phyloP scores from a whole-genome alignment of 2,113 vertebrate genomes.

The Bothrops jararaca region DNA sequence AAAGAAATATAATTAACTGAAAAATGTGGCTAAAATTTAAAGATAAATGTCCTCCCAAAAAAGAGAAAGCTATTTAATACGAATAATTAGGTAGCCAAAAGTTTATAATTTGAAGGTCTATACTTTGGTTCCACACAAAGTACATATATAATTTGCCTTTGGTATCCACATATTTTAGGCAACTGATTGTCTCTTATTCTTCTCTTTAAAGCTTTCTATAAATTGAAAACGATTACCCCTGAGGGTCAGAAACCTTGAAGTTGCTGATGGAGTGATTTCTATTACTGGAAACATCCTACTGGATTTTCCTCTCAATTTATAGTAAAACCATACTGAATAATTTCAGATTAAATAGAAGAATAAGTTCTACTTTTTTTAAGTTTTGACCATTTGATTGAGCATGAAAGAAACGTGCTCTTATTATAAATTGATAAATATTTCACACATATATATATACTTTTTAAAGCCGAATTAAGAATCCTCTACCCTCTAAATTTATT shows the following conservation, averaged over 20 bases:
- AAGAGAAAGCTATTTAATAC: not conserved
- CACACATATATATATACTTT: not conserved
- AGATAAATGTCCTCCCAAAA: not conserved
- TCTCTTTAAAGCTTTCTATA: not conserved
- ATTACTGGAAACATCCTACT: not conserved
- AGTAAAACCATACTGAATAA: not conserved
- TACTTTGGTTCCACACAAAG: not conserved
- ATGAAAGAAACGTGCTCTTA: not conserved
- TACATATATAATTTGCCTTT: not conserved
- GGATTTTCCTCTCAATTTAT: not conserved
- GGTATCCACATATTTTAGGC: not conserved
- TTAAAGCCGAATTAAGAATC: not conserved
- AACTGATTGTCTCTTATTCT: not conserved
- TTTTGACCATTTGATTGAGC: not conserved
- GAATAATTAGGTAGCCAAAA: not conserved
- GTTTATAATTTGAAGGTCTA: not conserved
- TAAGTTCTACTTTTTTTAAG: not conserved
- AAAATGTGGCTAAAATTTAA: constrained; percentile 40
- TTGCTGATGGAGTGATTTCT: not conserved
- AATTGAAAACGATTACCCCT: not conserved
- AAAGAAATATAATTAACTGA: constrained; percentile 67
- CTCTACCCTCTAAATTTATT: not conserved
- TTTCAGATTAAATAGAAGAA: not conserved
- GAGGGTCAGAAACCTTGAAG: not conserved
- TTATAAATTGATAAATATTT: not conserved